Percentiles rank a stretch among this genome's conserved stretches.
phyloP scores from a whole-genome alignment of 2,888 invertebrate species.

The Melipona bicolor region DNA sequence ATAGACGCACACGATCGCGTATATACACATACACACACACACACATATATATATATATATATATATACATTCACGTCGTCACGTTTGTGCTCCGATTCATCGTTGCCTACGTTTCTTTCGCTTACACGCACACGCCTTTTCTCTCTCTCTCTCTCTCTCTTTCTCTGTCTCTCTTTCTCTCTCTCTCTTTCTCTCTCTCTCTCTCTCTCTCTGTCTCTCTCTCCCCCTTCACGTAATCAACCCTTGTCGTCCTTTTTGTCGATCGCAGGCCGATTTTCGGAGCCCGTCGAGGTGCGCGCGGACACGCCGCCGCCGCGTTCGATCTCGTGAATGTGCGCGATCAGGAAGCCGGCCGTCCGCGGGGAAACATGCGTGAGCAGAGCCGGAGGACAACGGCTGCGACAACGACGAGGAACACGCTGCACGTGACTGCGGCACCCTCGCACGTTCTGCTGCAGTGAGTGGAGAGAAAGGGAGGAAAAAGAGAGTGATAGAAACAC shows the following conservation, averaged over 20 bases:
- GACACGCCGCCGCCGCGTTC: slow-evolving; percentile 47
- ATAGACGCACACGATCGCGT: slow-evolving; percentile 6
- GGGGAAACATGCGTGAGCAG: slow-evolving; percentile 66
- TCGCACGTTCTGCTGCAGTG: slow-evolving; percentile 66
- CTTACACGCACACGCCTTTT: not conserved
- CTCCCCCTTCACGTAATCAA: not conserved
- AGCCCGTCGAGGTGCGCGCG: slow-evolving; percentile 41
- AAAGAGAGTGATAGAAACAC: slow-evolving; percentile 61
- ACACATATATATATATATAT: too few relatives aligned
- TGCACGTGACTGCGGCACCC: slow-evolving; percentile 69
- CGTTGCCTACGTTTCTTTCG: not conserved
- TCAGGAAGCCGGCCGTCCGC: slow-evolving; percentile 59
- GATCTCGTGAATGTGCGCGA: slow-evolving; percentile 66
- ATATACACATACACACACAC: not conserved
- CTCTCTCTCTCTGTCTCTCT: not conserved
- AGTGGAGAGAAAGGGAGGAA: slow-evolving; percentile 59
- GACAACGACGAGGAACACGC: slow-evolving; percentile 58
- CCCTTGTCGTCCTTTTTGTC: not conserved
- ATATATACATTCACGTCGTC: not conserved
- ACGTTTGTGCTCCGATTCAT: not conserved
- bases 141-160: not conserved
- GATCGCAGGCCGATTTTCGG: slow-evolving; percentile 21
- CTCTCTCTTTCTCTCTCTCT: not conserved
- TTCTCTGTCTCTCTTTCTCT: not conserved
- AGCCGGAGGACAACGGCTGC: slow-evolving; percentile 65